Percentiles rank a stretch among this genome's conserved stretches.
These are phyloP conservation scores for Lycia hirtaria DNA, from an alignment of 2,888 invertebrate genomes.

Conservation along the genomic window DNA sequence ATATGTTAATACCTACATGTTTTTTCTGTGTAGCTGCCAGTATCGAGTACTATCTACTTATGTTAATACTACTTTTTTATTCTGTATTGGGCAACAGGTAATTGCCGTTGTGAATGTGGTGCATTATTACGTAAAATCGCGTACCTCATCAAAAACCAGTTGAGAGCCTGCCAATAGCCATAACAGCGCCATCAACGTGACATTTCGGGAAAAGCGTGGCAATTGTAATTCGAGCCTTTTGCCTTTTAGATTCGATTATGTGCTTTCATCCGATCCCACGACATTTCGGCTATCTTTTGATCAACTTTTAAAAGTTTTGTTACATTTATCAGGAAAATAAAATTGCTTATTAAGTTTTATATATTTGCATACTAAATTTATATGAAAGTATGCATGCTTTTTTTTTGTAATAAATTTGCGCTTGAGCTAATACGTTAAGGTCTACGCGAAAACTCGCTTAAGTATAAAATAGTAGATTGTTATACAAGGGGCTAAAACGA, in stretches of 20 bases:
- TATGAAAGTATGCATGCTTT: no score
- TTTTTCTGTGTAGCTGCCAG: no score
- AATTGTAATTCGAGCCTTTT: constrained; percentile 17
- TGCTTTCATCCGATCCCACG: constrained; percentile 1
- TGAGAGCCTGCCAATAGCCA: constrained; percentile 1
- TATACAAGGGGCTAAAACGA: no score
- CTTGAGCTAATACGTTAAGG: no score
- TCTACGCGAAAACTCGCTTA: no score
- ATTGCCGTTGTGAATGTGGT: neutral
- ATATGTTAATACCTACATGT: no score
- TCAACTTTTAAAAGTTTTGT: neutral
- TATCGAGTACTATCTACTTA: no score
- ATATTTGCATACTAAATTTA: no score
- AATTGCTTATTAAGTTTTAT: no score
- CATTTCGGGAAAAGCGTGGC: constrained; percentile 19
- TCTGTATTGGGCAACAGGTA: neutral
- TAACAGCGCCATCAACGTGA: constrained; percentile 18
- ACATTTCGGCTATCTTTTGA: neutral
- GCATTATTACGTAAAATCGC: constrained; percentile 11
- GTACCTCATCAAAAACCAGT: constrained; percentile 19
- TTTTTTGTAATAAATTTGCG: no score
- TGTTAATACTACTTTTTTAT: neutral
- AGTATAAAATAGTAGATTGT: no score
- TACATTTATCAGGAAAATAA: neutral
- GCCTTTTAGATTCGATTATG: constrained; percentile 7